A percentile compares a stretch with the other conserved stretches of the same genome.
Conservation (phyloP, 2,888 invertebrate genomes). For the Lasioglossum calceatum region DNA sequence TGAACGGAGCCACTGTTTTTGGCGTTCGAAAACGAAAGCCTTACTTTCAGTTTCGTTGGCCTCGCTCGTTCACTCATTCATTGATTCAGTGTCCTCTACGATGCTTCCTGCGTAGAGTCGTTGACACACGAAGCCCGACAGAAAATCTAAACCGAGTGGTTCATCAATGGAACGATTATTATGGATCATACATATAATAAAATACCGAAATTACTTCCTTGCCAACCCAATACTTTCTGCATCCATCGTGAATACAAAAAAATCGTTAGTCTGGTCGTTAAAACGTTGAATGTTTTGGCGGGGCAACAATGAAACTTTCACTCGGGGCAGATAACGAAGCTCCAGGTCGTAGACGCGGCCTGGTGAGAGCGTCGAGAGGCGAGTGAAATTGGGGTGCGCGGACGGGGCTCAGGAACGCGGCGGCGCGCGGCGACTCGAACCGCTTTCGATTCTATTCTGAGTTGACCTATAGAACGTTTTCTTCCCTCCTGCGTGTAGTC, state of each 20-base stretch:
- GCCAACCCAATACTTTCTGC: neutral
- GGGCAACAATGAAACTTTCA: slow-evolving; percentile 1
- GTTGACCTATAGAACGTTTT: slow-evolving; percentile 76
- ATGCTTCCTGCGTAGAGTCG: neutral
- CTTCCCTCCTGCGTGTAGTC: slow-evolving; percentile 60
- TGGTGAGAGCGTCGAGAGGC: slow-evolving; percentile 20
- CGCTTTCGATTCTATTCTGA: slow-evolving; percentile 74
- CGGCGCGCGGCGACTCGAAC: slow-evolving; percentile 49
- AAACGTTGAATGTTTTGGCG: slow-evolving; percentile 8
- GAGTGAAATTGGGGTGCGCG: slow-evolving; percentile 61
- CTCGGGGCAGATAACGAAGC: neutral
- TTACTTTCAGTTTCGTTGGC: slow-evolving; percentile 59
- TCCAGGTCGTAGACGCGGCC: neutral
- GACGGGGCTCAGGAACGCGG: slow-evolving; percentile 65
- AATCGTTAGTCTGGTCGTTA: neutral
- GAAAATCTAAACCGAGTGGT: neutral
- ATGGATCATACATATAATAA: neutral
- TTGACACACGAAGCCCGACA: neutral
- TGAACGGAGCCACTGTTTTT: slow-evolving; percentile 14
- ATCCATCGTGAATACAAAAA: neutral
- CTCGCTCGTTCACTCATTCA: slow-evolving; percentile 44
- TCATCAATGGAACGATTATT: neutral
- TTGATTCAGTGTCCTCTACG: slow-evolving; percentile 11
- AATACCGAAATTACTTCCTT: no score
- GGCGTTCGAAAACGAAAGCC: slow-evolving; percentile 48